Base-by-base conservation (phyloP, 2,797 vertebrate species). In the Lateolabrax maculatus region DNA sequence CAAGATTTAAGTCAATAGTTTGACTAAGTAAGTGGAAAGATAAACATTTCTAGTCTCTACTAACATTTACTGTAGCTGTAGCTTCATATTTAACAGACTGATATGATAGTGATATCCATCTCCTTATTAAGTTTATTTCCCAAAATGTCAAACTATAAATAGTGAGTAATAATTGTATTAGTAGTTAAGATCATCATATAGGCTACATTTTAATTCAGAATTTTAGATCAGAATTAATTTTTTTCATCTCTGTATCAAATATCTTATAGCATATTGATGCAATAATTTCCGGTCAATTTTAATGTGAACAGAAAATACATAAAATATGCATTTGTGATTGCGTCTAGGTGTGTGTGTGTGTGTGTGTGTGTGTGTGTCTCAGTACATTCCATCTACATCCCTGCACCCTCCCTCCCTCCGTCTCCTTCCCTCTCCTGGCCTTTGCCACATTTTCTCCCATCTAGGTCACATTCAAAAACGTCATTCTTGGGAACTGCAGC, bases 381-480 rank as follows among this genome's bases (percentile, higher is more conserved):
- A 19, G 29, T 74, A 49, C 36, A 67, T 88, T 76, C 31, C 44
- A 70, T 80, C 61, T 53, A 60, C 64, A 75, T 76, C 71, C 18
- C 18, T 27, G 15, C 23, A 58, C 58, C 44, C 55, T 57, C 73
- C 27, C 36, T 58, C 34, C 25, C 37, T 53, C 41, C 18, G 4
- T 51, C 64, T 69, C 44, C 56, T 51, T 57, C 51, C 55, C 34
- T 68, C 48, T 55, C 56, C 41, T 84, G 67, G 81, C 61, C 67
- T 89, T 86, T 76, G 68, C 77, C 64, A 65, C 76, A 81, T 80
- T 79, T 86, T 68, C 70, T 70, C 55, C 74, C 84, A 74, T 85
- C 63, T 75, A 83, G 55, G 77, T 87, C 83, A 88, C 72, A 73
- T 89, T 81, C 66, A 76, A 84, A 84, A 88, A 92, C 87, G 77